Evolutionary conservation across 2,888 invertebrate genomes (phyloP).

Genomic region (Agonopterix arenella): DNA sequence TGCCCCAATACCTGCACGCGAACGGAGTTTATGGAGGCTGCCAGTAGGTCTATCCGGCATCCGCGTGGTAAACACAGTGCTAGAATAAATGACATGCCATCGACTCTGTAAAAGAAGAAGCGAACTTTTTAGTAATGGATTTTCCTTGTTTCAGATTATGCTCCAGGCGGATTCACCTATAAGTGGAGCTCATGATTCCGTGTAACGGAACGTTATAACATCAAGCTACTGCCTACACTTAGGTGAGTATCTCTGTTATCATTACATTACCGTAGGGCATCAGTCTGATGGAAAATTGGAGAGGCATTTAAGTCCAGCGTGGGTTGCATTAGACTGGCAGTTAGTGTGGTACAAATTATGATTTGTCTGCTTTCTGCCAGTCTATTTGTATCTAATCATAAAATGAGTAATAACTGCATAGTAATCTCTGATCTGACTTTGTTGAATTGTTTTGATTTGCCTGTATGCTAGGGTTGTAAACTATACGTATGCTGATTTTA

Average conservation of each 20-base stretch:
- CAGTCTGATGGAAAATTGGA: background rate
- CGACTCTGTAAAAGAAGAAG: no score
- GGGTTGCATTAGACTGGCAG: constrained; percentile 2
- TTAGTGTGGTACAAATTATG: no score
- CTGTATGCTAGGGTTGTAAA: no score
- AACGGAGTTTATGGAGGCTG: no score
- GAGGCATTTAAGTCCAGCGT: background rate
- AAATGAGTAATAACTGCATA: background rate
- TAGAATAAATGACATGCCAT: no score
- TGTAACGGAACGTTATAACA: constrained; percentile 56
- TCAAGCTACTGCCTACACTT: constrained; percentile 54
- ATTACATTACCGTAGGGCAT: constrained; percentile 3
- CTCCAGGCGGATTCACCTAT: constrained; percentile 18
- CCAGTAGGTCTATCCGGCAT: no score
- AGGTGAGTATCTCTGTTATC: constrained; percentile 39
- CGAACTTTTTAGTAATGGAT: constrained; percentile 3
- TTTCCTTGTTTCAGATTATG: constrained; percentile 55
- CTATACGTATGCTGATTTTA: no score
- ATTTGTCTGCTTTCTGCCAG: no score
- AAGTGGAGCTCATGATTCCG: constrained; percentile 45
- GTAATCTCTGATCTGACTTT: background rate
- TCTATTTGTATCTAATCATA: background rate
- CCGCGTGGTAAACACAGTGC: no score
- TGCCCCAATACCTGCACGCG: no score
- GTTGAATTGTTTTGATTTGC: background rate